Evolutionary conservation across 2,797 vertebrate genomes (phyloP).

Genomic region (Alfaro cultratus): DNA sequence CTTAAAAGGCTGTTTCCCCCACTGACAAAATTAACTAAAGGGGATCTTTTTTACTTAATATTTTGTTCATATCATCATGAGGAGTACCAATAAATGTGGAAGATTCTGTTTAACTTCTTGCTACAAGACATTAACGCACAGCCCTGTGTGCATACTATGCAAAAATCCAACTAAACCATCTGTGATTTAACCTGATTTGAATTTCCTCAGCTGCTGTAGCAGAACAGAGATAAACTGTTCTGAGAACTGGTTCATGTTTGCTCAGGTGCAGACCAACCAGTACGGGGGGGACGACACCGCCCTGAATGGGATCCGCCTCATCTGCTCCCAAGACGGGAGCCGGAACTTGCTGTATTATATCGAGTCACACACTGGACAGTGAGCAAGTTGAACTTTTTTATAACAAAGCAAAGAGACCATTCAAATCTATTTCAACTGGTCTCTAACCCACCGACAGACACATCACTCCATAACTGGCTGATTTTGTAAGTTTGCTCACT

Average conservation of each 20-base stretch:
- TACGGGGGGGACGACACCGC: slow-evolving; percentile 66
- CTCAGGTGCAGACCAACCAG: slow-evolving; percentile 75
- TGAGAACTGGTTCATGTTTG: slow-evolving; percentile 41
- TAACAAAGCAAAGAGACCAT: not conserved
- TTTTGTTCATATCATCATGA: not conserved
- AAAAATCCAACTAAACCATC: not conserved
- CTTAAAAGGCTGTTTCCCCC: not conserved
- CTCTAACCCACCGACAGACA: not conserved
- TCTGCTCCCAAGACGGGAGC: slow-evolving; percentile 57
- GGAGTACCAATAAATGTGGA: not conserved
- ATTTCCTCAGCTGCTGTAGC: not conserved
- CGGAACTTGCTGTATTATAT: slow-evolving; percentile 61
- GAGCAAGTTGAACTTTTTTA: slow-evolving; percentile 16
- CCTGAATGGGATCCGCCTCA: slow-evolving; percentile 78
- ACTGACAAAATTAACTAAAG: not conserved
- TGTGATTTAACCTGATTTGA: not conserved
- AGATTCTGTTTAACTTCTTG: not conserved
- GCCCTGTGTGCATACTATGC: not conserved
- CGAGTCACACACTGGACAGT: slow-evolving; percentile 71
- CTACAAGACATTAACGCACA: not conserved
- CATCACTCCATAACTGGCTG: not conserved
- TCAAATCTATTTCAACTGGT: not conserved
- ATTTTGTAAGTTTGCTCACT: not conserved
- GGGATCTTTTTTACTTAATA: not conserved
- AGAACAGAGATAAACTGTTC: not conserved